Evolutionary conservation across 2,113 vertebrate genomes (phyloP), one percentile per base, ranked within the genome.

Genomic region (Theristicus caerulescens): DNA sequence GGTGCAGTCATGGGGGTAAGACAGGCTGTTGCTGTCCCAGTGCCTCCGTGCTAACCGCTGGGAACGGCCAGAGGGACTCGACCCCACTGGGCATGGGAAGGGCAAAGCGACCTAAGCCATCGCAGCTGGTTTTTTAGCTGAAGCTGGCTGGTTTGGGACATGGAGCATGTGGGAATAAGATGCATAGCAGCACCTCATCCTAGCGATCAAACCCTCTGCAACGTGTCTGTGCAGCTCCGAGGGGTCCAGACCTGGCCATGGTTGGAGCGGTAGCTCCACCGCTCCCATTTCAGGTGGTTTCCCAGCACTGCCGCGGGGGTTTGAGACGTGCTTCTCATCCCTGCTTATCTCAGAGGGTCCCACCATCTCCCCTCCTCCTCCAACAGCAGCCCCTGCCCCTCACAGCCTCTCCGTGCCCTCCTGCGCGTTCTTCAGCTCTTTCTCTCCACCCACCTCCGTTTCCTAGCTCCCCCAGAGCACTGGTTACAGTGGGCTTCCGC

Each of bases 331-430:
- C 8, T 36, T 25, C 78, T 83, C 16, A 1, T 34, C 26, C 34
- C 69, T 0, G 1, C 55, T 70, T 52, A 54, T 64, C 84, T 36
- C 70, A 1, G 42, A 74, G 27, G 49, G 38, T 71, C 47, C 38
- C 0, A 2, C 25, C 7, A 7, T 31, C 6, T 52, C 73, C 17
- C 7, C 25, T 76, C 72, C 32, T 86, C 44, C 77, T 77, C 55
- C 74, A 10, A 22, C 15, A 62, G 65, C 83, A 66, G 70, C 46
- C 31, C 38, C 27, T 5, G 17, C 61, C 8, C 1, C 89, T 36
- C 1, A 0, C 54, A 67, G 58, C 55, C 29, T 20, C 61, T 46
- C 5, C 0, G 0, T 12, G 2, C 86, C 3, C 2, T 72, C 61
- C 51, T 1, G 3, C 2, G 1, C 9, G 1, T 46, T 49, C 90